phyloP scores from a whole-genome alignment of 2,888 invertebrate genomes.

The Drosophila suboccidentalis region DNA sequence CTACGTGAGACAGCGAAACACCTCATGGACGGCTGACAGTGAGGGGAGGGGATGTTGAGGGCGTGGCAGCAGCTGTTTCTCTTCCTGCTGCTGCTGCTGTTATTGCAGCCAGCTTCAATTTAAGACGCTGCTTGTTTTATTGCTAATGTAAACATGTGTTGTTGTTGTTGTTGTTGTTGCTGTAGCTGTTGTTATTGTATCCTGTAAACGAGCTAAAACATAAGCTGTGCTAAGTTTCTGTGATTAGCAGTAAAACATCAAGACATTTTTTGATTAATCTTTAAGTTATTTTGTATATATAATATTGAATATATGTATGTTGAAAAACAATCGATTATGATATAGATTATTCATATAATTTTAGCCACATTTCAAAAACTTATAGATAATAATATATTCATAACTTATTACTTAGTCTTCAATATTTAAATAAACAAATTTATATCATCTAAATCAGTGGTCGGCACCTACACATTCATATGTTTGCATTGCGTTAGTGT shows the following conservation, averaged over 20 bases:
- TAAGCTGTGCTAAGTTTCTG: background rate
- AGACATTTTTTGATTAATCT: too few species aligned
- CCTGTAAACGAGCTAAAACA: background rate
- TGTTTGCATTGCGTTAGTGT: too few species aligned
- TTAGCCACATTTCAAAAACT: too few species aligned
- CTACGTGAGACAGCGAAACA: conserved; percentile 61
- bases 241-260: background rate
- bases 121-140: conserved; percentile 64
- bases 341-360: too few species aligned
- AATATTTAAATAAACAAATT: too few species aligned
- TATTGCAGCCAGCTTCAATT: conserved; percentile 54
- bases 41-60: conserved; percentile 7
- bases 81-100: conserved; percentile 10
- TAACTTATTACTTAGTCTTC: too few species aligned
- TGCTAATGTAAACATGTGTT: conserved; percentile 71
- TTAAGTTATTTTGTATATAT: too few species aligned
- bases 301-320: too few species aligned
- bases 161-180: conserved; percentile 25
- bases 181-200: conserved; percentile 18
- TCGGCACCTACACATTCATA: too few species aligned
- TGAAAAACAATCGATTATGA: too few species aligned
- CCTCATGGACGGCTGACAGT: conserved; percentile 32
- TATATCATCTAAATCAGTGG: too few species aligned
- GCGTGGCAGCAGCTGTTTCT: conserved; percentile 35
- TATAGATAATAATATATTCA: too few species aligned